Evolutionary conservation across 2,888 invertebrate species (phyloP), one percentile per base, ranked within the genome.

Genomic region (Girardia tigrina): DNA sequence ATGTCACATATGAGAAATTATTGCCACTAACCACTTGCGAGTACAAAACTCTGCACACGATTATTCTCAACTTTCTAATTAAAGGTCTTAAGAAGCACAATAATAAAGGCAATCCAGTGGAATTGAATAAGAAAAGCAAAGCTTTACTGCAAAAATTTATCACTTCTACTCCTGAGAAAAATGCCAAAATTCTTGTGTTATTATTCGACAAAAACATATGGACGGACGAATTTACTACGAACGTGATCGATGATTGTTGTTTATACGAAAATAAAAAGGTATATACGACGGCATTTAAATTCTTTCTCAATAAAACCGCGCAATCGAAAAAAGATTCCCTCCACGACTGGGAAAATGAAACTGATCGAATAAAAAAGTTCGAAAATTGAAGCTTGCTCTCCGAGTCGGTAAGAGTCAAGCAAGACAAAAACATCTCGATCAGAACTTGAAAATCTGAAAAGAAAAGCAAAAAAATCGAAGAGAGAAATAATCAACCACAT

Each of bases 191-290:
- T 75, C 90, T 98, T 89, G 90, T 94, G 79, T 94, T 95, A 79
- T 86, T 98, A 76, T 99, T 94, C 84, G 90, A 90, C 79, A 93
- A 94, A 84, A 91, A 92, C 83, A 88, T 95, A 78, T 99, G 98
- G 98, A 92, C 93, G 84, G 95, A 98, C 85, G 88, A 90, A 0
- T 95, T 95, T 85, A 95, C 95, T 14, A 98, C 97, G 0, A 99
- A 99, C 83, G 94, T 94, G 0, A 91, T 99, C 80, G 90, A 92
- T 1, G 90, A 90, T 36, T 89, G 90, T 75, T 95, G 95, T 84
- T 95, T 95, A 84, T 92, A 93, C 0, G 93, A 94, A 86, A 87
- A 91, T n/a, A 90, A 91, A 0, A 97, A 97, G 87, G 93, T 92
- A 26, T 77, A 76, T 28, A 26, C 70, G 28, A 72, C 29, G 28